Base-by-base conservation (phyloP, 1,140 invertebrate genomes). In the Cherax destructor region DNA sequence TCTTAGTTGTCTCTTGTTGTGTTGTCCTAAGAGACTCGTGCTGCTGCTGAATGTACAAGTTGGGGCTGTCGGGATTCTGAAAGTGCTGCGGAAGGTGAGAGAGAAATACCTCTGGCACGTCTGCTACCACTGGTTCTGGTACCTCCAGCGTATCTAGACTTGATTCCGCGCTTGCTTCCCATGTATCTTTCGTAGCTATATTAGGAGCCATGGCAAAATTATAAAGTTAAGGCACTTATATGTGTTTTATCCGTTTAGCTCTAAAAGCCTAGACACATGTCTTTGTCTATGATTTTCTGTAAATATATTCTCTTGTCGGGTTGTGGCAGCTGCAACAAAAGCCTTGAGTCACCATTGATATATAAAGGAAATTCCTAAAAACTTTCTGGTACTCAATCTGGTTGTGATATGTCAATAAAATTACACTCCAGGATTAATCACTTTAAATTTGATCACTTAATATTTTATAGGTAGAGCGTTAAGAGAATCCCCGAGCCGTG, bases 31-130 rank as follows among this genome's bases (percentile, higher is more conserved):
- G 69, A 18, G 24, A 6, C 24, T 77, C 52, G 21, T 52, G 61
- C 21, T 13, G 81, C 83, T 91, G 88, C 49, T 74, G 87, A 16
- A 89, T 50, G 83, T 91, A 83, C 4, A 91, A 69, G 72, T 91
- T 91, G 7, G 83, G 88, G 59, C 83, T 91, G 83, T 91, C 88
- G 10, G 81, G 88, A 4, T 79, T 56, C 59, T 85, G 88, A n/a
- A 79, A 85, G 30, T 91, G 83, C 61, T 91, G 88, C 5, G 72
- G 81, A 6, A 91, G 83, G 88, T 91, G 88, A 4, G 88, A 21
- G 41, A 52, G 30, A 83, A 91, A 91, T 3, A 91, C 72, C 52
- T 91, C 83, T 3, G 88, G 88, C 30, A 91, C 61, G 7, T 52
- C 56, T 11, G 61, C 59, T 11, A 49, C 47, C 13, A 18, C 18